A percentile compares a stretch with the other conserved stretches of the same genome.
Evolutionary conservation across 2,797 vertebrate genomes (phyloP).

Genomic region (Manis javanica): DNA sequence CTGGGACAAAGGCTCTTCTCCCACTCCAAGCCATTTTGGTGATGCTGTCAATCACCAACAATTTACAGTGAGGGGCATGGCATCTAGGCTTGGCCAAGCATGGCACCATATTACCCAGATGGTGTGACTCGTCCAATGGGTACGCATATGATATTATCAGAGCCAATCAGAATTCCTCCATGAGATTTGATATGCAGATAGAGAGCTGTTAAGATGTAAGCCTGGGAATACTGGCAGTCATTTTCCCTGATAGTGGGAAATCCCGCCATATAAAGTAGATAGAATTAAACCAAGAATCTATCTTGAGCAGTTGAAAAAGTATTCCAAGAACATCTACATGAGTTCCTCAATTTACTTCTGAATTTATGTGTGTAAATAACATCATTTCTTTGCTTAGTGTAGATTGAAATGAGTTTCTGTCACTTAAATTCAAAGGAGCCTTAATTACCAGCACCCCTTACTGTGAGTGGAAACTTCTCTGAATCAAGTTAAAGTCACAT

Average conservation of each 20-base stretch:
- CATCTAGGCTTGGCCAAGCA: background rate
- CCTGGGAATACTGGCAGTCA: background rate
- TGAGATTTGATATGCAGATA: background rate
- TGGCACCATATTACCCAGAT: background rate
- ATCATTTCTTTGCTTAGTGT: background rate
- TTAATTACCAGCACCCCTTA: background rate
- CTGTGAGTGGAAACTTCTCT: background rate
- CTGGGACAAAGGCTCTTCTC: background rate
- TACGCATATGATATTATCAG: background rate
- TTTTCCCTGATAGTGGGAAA: slow-evolving; percentile 3
- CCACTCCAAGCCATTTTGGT: background rate
- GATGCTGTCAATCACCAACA: background rate
- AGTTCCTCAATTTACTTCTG: background rate
- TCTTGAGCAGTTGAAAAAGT: background rate
- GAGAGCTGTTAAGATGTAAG: background rate
- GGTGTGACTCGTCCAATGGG: background rate
- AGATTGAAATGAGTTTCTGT: background rate
- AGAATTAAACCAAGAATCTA: background rate
- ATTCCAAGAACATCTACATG: background rate
- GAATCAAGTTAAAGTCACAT: background rate
- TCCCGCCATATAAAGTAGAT: background rate
- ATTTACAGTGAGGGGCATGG: background rate
- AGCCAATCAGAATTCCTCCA: background rate
- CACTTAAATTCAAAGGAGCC: background rate
- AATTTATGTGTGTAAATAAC: background rate